A percentile compares a stretch with the other conserved stretches of the same genome.
These are phyloP conservation scores for Microplitis deprimator DNA, from an alignment of 2,888 invertebrate species.

Conservation along the genomic window DNA sequence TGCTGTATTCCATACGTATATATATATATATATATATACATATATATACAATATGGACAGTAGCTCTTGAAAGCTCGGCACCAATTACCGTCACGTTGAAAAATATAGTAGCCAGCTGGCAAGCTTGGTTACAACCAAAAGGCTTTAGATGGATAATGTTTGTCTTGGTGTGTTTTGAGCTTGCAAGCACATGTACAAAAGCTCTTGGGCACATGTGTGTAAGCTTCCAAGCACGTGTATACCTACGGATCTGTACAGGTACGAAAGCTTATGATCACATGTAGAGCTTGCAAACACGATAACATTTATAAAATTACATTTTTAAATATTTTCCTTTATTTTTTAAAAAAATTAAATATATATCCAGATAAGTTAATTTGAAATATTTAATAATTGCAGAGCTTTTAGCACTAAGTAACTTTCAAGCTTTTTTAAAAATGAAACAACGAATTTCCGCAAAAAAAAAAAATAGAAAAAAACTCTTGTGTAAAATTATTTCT, in stretches of 20 bases:
- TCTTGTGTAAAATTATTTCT: slow-evolving; percentile 15
- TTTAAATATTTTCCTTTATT: too few species aligned
- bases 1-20: not conserved
- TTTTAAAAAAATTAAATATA: too few species aligned
- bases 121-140: not conserved
- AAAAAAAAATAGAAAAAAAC: not conserved
- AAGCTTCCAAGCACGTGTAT: not conserved
- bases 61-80: slow-evolving; percentile 37
- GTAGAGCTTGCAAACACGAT: not conserved
- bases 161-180: not conserved
- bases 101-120: slow-evolving; percentile 44
- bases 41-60: not conserved
- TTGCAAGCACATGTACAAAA: slow-evolving; percentile 2
- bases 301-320: too few species aligned
- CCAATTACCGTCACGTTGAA: slow-evolving; percentile 49
- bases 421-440: not conserved
- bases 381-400: not conserved
- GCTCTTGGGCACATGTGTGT: not conserved
- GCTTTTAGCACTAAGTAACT: slow-evolving; percentile 14
- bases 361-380: too few species aligned
- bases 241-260: not conserved
- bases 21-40: not conserved
- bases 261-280: not conserved
- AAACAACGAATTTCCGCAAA: not conserved
- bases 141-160: slow-evolving; percentile 1